These are phyloP conservation scores for Hypena proboscidalis DNA, from an alignment of 2,888 invertebrate genomes.

Conservation along the genomic window DNA sequence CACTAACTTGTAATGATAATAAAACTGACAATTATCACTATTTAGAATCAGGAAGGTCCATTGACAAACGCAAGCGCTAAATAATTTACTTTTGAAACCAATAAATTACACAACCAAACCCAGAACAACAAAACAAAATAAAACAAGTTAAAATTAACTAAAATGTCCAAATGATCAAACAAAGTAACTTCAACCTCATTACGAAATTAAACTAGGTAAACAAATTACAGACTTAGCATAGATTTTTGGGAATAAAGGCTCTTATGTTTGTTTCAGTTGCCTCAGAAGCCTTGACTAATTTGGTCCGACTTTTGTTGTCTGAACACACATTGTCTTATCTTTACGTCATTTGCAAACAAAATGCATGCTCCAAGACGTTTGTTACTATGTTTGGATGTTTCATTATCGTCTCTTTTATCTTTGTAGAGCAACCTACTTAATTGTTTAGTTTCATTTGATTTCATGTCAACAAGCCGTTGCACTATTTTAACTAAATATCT, in stretches of 20 bases:
- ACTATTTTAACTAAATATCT: neutral
- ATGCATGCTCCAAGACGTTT: slow-evolving; percentile 9
- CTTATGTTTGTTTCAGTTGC: slow-evolving; percentile 27
- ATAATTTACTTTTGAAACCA: too few relatives aligned
- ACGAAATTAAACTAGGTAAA: slow-evolving; percentile 19
- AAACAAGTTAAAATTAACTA: slow-evolving; percentile 1
- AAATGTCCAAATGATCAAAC: slow-evolving; percentile 7
- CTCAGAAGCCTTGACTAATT: slow-evolving; percentile 36
- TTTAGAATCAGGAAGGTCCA: too few relatives aligned
- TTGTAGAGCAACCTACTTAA: slow-evolving; percentile 9
- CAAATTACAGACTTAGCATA: slow-evolving; percentile 31
- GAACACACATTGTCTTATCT: slow-evolving; percentile 25
- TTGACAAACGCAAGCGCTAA: too few relatives aligned
- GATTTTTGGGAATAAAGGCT: slow-evolving; percentile 32
- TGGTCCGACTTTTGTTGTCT: slow-evolving; percentile 24
- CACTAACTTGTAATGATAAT: too few relatives aligned
- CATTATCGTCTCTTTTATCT: slow-evolving; percentile 19
- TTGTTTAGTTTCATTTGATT: slow-evolving; percentile 8
- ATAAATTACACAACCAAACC: neutral
- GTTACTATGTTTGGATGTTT: slow-evolving; percentile 17
- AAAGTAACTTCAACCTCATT: slow-evolving; percentile 13
- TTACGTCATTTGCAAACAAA: slow-evolving; percentile 22
- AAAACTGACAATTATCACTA: too few relatives aligned
- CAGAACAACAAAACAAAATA: neutral
- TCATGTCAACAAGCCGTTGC: neutral